Base-by-base conservation (phyloP, 1,140 invertebrate genomes). In the Trissolcus basalis region DNA sequence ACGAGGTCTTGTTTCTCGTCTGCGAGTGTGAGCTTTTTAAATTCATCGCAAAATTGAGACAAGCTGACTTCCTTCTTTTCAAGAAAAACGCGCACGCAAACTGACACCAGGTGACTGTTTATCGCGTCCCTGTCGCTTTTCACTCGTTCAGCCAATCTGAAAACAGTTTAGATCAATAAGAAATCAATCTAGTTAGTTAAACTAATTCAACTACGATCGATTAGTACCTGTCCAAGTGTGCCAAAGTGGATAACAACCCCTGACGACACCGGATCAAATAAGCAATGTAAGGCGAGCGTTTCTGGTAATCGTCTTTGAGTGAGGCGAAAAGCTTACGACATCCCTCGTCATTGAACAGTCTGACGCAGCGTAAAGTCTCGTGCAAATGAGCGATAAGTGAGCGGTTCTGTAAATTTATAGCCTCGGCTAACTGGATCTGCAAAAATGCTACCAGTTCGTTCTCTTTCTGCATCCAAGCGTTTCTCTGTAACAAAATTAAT, bases 231-330 rank as follows among this genome's bases (percentile, higher is more conserved):
- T 96, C 92, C 36, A 97, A 88, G 82, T 95, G 94, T 55, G 94
- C 92, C 45, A 94, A 87, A 1, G 94, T 94, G n/a, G 93, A 91
- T 1, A 98, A 87, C 11, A 98, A 87, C 32, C 94, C 92, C 81
- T 97, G 94, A 45, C 94, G 91, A 83, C 94, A 96, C 69, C 93
- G 89, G 48, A 96, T 92, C 64, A 98, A 89, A 89, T 98, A 98
- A 4, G 94, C 92, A 44, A 96, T 91, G 81, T 97, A 98, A 33
- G 93, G 92, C 13, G 94, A 91, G 55, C 96, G 89, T 59, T 92
- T 91, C 58, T 93, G 89, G 82, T 96, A 94, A 81, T 98, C 96
- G 32, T 95, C 93, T 81, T 92, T 91, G 60, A 98, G 85, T n/a
- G 93, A 92, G 72, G 91, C 87, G 55, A 97, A 90, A 16, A 98